A percentile compares a stretch with the other conserved stretches of the same genome.
phyloP scores from a whole-genome alignment of 2,888 invertebrate genomes.

The Leptura quadrifasciata region DNA sequence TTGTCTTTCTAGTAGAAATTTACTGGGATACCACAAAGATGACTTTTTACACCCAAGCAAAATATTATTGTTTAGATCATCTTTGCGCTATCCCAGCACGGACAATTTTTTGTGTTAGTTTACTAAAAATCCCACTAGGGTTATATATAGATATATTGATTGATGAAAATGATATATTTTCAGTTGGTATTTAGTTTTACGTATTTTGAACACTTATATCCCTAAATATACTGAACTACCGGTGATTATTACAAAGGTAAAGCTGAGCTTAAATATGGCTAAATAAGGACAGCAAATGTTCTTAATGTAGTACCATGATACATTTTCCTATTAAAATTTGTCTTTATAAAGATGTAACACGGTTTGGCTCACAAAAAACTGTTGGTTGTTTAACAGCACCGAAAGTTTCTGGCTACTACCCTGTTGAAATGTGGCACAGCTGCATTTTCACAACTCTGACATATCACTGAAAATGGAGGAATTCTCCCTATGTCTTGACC shows the following conservation, averaged over 20 bases:
- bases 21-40: slow-evolving; percentile 54
- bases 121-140: slow-evolving; percentile 24
- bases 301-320: slow-evolving; percentile 56
- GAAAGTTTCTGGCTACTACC: slow-evolving; percentile 66
- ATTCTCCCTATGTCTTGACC: slow-evolving; percentile 18
- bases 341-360: slow-evolving; percentile 55
- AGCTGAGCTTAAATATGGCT: slow-evolving; percentile 63
- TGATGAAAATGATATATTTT: slow-evolving; percentile 29
- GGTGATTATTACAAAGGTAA: slow-evolving; percentile 60
- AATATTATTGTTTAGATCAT: not conserved
- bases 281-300: slow-evolving; percentile 65
- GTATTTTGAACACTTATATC: slow-evolving; percentile 50
- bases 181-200: slow-evolving; percentile 18
- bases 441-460: slow-evolving; percentile 42
- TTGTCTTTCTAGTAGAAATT: slow-evolving; percentile 52
- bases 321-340: slow-evolving; percentile 56
- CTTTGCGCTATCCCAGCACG: slow-evolving; percentile 18
- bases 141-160: slow-evolving; percentile 10
- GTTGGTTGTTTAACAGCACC: slow-evolving; percentile 48
- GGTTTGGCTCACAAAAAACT: slow-evolving; percentile 46
- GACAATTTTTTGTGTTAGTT: slow-evolving; percentile 10
- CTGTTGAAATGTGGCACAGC: slow-evolving; percentile 64
- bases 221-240: slow-evolving; percentile 60
- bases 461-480: slow-evolving; percentile 37
- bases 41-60: not conserved